A percentile compares a stretch with the other conserved stretches of the same genome.
Evolutionary conservation across 2,888 invertebrate species (phyloP).

Genomic region (Rhagonycha fulva): DNA sequence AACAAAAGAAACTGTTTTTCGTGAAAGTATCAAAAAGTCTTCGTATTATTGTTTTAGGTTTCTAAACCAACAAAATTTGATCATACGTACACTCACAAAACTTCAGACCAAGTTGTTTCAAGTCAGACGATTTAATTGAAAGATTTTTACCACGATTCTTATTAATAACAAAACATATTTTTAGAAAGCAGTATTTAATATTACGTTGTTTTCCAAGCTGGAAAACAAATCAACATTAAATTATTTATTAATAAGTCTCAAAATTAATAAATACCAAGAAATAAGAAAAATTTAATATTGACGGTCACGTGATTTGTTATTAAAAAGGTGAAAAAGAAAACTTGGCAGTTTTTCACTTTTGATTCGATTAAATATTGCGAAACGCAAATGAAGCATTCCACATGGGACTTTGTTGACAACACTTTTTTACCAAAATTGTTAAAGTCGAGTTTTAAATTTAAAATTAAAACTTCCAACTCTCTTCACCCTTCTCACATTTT

Average conservation of each 20-base stretch:
- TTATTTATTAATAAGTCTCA: background rate
- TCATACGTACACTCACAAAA: background rate
- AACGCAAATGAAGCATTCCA: background rate
- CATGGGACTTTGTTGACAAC: background rate
- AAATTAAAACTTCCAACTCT: background rate
- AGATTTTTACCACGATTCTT: background rate
- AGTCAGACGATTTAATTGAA: background rate
- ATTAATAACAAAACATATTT: background rate
- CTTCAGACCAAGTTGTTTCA: background rate
- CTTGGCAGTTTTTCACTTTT: background rate
- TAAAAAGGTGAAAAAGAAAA: background rate
- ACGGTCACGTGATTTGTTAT: background rate
- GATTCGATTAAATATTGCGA: background rate
- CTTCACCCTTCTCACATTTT: background rate
- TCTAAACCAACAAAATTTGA: background rate
- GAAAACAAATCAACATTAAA: background rate
- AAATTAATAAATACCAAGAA: background rate
- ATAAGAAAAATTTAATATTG: no score
- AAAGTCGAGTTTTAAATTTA: background rate
- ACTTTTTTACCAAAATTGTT: background rate
- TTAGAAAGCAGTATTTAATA: background rate
- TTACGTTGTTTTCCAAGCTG: background rate
- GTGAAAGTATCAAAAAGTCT: background rate
- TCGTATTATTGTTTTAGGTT: background rate
- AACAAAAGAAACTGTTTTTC: background rate